Evolutionary conservation across 2,797 vertebrate species (phyloP), one percentile per base, ranked within the genome.

Genomic region (Hoplostethus atlanticus): DNA sequence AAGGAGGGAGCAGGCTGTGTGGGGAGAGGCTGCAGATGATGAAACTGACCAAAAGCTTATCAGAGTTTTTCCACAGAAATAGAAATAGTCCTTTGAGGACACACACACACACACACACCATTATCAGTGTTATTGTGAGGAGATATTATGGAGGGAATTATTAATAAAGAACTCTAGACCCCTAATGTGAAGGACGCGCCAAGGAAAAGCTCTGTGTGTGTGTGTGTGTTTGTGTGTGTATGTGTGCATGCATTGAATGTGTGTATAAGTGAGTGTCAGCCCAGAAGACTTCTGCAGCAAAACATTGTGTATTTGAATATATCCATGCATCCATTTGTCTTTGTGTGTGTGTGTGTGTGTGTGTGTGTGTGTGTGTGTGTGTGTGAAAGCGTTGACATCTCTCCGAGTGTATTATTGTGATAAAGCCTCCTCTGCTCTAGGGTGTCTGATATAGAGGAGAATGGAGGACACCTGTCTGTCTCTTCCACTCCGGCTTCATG

Each of bases 171-270:
- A 77, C 64, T 63, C 53, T 38, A 0, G 40, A 67, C 64, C 68
- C 44, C 46, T 67, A 34, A 81, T 77, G 85, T 87, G 88, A 91
- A 91, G 88, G 84, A 89, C 73, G 0, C 81, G 71, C 48, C 78
- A 85, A 78, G 68, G 81, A 74, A 73, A 74, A 57, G 7, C 64
- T 60, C 8, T 13, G 31, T 21, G 47, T 65, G 54, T 38, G 50
- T 50, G 52, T 61, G 48, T n/a, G 12, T 79, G 55, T 68, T 40
- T 61, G 48, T n/a, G 12, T 13, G 31, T 21, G 47, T 65, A 51
- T 38, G 50, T 50, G 52, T 61, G 48, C 15, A 17, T n/a, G 28
- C 51, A 13, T 64, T 10, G 13, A 13, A n/a, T n/a, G 12, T 47
- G 46, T 50, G n/a, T 10, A 59, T 34, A 17, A 36, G 42, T 59